Conservation (phyloP, 1,140 invertebrate genomes). For the Dendroctonus valens region DNA sequence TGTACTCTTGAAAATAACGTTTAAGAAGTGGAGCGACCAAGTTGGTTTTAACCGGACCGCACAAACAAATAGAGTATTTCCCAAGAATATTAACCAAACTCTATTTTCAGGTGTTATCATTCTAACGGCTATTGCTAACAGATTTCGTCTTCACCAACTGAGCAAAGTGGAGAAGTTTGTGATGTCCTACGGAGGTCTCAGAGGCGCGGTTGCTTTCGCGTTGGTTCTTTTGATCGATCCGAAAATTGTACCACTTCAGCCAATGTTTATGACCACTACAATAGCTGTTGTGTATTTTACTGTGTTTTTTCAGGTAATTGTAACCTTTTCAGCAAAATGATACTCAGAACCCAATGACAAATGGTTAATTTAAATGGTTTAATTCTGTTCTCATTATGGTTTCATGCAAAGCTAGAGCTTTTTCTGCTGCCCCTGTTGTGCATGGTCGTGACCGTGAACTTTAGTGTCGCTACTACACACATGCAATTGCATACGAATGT, state of each 20-base stretch:
- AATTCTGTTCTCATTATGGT: too few species aligned
- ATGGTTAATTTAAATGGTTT: not conserved
- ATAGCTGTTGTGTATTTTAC: slow-evolving; percentile 99
- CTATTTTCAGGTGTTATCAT: slow-evolving; percentile 78
- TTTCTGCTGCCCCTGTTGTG: too few species aligned
- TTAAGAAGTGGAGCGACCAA: too few species aligned
- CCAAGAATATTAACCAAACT: not conserved
- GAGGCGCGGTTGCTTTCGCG: slow-evolving; percentile 98
- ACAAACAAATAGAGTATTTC: too few species aligned
- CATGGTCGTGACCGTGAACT: too few species aligned
- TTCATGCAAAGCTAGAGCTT: too few species aligned
- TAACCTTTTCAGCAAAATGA: not conserved
- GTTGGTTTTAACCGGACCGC: too few species aligned
- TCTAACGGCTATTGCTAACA: slow-evolving; percentile 86
- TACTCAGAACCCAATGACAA: not conserved
- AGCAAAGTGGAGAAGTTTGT: slow-evolving; percentile 97
- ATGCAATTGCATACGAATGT: too few species aligned
- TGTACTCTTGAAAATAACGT: too few species aligned
- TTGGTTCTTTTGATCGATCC: slow-evolving; percentile 89
- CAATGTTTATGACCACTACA: slow-evolving; percentile 96
- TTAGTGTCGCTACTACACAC: too few species aligned
- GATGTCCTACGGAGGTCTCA: slow-evolving; percentile 96
- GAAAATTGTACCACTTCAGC: slow-evolving; percentile 72
- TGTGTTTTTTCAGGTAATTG: slow-evolving; percentile 77
- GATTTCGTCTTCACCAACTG: slow-evolving; percentile 86